A percentile compares a stretch with the other conserved stretches of the same genome.
Evolutionary conservation across 1,140 invertebrate genomes (phyloP).

Genomic region (Pseudomyrmex concolor): DNA sequence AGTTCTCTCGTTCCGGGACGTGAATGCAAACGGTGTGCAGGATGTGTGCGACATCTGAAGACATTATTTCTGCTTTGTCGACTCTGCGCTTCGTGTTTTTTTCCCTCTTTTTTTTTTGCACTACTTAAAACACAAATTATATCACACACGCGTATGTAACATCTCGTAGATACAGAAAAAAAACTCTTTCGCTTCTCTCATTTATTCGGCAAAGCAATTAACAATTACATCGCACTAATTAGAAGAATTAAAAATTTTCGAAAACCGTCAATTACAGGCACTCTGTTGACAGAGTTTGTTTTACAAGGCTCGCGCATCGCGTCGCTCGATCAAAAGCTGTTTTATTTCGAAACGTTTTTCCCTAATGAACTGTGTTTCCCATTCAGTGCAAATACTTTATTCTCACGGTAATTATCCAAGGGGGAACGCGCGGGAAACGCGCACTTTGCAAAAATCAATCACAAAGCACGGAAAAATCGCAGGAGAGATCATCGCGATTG

Average conservation of each 20-base stretch:
- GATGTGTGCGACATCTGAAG: slow-evolving; percentile 63
- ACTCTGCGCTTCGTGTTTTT: slow-evolving; percentile 35
- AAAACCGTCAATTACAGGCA: too few species aligned
- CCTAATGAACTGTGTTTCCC: too few species aligned
- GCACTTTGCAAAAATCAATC: slow-evolving; percentile 25
- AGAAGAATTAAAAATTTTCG: too few species aligned
- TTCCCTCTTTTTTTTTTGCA: slow-evolving; percentile 45
- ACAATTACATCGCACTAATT: not conserved
- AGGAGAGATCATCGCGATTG: slow-evolving; percentile 42
- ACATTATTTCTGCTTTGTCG: slow-evolving; percentile 73
- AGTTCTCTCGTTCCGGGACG: slow-evolving; percentile 68
- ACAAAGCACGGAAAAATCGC: not conserved
- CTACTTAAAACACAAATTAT: slow-evolving; percentile 47
- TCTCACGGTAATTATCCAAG: slow-evolving; percentile 1
- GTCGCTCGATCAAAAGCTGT: too few species aligned
- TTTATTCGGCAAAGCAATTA: slow-evolving; percentile 4
- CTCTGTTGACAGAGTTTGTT: too few species aligned
- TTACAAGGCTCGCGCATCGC: too few species aligned
- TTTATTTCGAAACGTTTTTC: too few species aligned
- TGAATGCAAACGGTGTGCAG: slow-evolving; percentile 52
- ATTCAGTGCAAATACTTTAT: not conserved
- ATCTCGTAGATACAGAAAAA: slow-evolving; percentile 1
- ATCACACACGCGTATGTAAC: not conserved
- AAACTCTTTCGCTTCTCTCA: not conserved
- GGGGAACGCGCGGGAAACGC: not conserved